These are phyloP conservation scores for Caenorhabditis zanzibari DNA, from an alignment of 2,888 invertebrate species.

Conservation along the genomic window DNA sequence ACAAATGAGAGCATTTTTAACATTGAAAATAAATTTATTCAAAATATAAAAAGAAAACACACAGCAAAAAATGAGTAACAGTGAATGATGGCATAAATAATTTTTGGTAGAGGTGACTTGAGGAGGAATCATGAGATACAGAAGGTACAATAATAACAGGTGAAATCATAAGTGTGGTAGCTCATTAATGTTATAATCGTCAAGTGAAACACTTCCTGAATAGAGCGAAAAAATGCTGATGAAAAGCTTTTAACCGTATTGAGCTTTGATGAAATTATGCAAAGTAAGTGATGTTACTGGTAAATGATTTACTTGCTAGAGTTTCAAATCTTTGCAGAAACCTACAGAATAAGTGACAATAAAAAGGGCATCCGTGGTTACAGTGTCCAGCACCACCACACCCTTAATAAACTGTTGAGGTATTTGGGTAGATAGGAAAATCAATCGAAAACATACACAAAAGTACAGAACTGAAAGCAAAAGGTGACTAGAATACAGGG, in stretches of 20 bases:
- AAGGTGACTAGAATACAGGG: slow-evolving; percentile 45
- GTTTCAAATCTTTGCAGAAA: neutral
- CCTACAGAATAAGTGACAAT: slow-evolving; percentile 30
- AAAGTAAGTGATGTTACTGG: too few species aligned
- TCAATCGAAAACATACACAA: neutral
- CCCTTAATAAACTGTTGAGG: slow-evolving; percentile 45
- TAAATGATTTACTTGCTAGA: too few species aligned
- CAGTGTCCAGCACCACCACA: slow-evolving; percentile 52
- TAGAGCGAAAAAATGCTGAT: slow-evolving; percentile 13
- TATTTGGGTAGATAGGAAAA: neutral
- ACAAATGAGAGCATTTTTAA: neutral
- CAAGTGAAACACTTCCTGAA: slow-evolving; percentile 40
- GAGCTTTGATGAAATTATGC: neutral
- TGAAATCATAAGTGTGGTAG: slow-evolving; percentile 41
- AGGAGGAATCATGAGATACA: slow-evolving; percentile 11
- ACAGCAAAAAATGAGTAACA: slow-evolving; percentile 34
- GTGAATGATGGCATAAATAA: neutral
- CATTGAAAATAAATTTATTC: slow-evolving; percentile 26
- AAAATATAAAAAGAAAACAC: slow-evolving; percentile 38
- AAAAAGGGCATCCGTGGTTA: slow-evolving; percentile 37
- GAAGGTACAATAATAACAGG: slow-evolving; percentile 11
- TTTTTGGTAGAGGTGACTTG: slow-evolving; percentile 6
- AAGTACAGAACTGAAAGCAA: neutral
- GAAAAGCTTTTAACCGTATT: slow-evolving; percentile 22
- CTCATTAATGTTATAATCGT: slow-evolving; percentile 8